Base-by-base conservation (phyloP, 2,797 vertebrate genomes). In the Betta splendens region DNA sequence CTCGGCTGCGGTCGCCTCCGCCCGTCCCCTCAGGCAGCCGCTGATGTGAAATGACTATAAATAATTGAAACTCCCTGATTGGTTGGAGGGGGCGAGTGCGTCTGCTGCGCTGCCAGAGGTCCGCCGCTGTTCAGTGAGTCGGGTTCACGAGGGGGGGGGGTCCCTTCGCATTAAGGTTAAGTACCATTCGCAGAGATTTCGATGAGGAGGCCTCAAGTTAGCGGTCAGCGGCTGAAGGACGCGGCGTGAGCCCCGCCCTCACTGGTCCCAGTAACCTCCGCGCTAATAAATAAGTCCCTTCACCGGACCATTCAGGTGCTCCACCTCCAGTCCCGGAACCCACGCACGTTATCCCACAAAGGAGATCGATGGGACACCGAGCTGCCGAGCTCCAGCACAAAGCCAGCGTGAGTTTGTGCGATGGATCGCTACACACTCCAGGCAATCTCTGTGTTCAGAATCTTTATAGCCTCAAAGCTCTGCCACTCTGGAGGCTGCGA, bases 341-440 rank as follows among this genome's bases (percentile, higher is more conserved):
- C 32, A 43, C 64, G 56, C 44, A 64, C 71, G 69, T 70, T 61
- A 80, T 77, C 57, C 68, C 43, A 80, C 53, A 64, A 71, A 81
- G 71, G 69, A 63, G 51, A 82, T 51, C 75, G 57, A 69, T 40
- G 29, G 52, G 71, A 69, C 49, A 60, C 49, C 69, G 70, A 63
- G 79, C 54, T 64, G 45, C 51, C 26, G 43, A 29, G 28, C 63
- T 64, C 16, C 3, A 20, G 49, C 60, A 64, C 54, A 73, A 80
- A 80, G 72, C 44, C 2, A 0, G 28, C 37, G 29, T 69, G 66
- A 81, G 80, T 77, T 79, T 37, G 57, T 12, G 6, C 61, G 59
- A 75, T 75, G 55, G 78, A 57, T 80, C 64, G 67, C 64, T 65
- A 47, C 28, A 58, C 62, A 60, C 51, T 68, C 46, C 58, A 52